These are phyloP conservation scores for Charina bottae DNA, from an alignment of 2,113 vertebrate species.

Conservation along the genomic window DNA sequence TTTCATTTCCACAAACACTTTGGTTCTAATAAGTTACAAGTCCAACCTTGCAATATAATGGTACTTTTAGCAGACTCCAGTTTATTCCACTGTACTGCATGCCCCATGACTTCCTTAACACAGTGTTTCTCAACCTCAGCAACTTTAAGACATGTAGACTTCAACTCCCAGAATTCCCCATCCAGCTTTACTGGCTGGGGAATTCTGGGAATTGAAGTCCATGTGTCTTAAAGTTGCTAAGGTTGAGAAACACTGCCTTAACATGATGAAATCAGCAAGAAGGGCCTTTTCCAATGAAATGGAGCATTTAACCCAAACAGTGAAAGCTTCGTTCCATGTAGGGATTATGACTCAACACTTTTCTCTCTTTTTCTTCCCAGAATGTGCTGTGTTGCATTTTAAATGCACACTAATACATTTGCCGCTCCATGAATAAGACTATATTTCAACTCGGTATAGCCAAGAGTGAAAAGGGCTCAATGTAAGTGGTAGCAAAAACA, in stretches of 20 bases:
- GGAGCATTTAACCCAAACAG: background rate
- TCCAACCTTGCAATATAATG: background rate
- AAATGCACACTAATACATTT: background rate
- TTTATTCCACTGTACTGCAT: background rate
- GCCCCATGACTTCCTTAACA: background rate
- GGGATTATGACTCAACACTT: conserved; percentile 6
- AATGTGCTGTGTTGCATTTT: background rate
- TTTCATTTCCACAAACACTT: background rate
- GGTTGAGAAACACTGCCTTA: too few species aligned
- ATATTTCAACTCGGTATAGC: background rate
- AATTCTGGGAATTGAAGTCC: too few species aligned
- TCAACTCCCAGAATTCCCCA: background rate
- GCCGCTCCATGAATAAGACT: background rate
- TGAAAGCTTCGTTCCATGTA: background rate
- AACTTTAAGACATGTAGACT: background rate
- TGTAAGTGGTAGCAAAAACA: too few species aligned
- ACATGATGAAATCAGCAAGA: background rate
- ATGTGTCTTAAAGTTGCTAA: too few species aligned
- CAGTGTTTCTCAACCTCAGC: background rate
- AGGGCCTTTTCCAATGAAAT: background rate
- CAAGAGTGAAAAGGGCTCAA: too few species aligned
- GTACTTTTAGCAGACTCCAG: background rate
- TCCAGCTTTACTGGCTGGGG: background rate
- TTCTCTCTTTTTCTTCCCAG: background rate
- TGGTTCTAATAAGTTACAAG: background rate